These are phyloP conservation scores for Alces alces DNA, from an alignment of 2,113 vertebrate species.

Conservation along the genomic window DNA sequence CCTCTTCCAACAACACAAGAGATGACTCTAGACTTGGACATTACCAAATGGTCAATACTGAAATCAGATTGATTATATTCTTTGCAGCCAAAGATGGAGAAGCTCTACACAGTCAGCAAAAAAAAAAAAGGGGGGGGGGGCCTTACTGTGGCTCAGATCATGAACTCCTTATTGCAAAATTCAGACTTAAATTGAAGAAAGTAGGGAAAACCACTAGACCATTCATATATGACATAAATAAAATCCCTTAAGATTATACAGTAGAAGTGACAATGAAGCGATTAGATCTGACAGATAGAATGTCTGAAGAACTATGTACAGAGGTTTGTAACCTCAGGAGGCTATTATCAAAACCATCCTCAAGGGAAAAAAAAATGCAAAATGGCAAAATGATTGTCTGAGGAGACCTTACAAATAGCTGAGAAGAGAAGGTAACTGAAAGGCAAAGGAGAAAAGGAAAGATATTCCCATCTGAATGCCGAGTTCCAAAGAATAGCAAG, in stretches of 20 bases:
- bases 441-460: not conserved
- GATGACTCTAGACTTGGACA: not conserved
- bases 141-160: not conserved
- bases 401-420: not conserved
- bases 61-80: not conserved
- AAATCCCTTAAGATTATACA: not conserved
- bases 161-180: not conserved
- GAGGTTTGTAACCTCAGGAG: not conserved
- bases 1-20: not conserved
- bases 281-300: not conserved
- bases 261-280: not conserved
- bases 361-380: not conserved
- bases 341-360: not conserved
- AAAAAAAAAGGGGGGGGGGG: not conserved
- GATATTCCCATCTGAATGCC: not conserved
- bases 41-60: not conserved
- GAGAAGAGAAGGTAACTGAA: not conserved
- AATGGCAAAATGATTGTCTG: not conserved
- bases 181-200: not conserved
- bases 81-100: not conserved
- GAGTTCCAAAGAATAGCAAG: not conserved
- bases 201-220: not conserved
- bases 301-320: not conserved
- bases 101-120: not conserved
- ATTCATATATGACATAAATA: not conserved